A percentile compares a stretch with the other conserved stretches of the same genome.
Conservation (phyloP, 2,113 vertebrate species). For the Barnardius zonarius region DNA sequence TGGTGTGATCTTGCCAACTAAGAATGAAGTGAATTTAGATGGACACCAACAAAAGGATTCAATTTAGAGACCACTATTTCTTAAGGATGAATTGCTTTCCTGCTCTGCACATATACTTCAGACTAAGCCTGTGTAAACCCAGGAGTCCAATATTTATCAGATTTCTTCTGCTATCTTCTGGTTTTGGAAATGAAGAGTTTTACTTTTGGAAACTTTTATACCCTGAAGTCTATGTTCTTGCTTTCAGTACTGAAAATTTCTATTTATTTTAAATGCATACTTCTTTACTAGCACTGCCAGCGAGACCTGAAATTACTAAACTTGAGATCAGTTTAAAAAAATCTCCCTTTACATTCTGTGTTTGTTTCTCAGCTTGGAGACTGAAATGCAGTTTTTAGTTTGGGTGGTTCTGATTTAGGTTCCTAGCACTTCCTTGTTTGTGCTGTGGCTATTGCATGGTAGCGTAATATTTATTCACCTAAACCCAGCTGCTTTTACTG, state of each 20-base stretch:
- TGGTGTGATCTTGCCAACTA: background rate
- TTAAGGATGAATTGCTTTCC: background rate
- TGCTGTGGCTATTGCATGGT: background rate
- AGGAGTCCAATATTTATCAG: background rate
- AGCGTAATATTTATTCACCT: constrained; percentile 2
- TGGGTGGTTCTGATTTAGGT: background rate
- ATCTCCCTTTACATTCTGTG: background rate
- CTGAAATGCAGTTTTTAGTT: background rate
- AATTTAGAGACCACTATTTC: background rate
- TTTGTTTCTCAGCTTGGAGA: background rate
- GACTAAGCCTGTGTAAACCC: background rate
- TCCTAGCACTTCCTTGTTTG: background rate
- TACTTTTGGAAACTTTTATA: background rate
- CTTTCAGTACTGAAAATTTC: background rate
- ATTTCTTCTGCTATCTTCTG: background rate
- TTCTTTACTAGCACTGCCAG: background rate
- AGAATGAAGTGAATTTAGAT: background rate
- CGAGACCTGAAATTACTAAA: background rate
- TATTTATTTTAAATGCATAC: background rate
- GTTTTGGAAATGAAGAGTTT: background rate
- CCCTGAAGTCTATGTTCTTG: background rate
- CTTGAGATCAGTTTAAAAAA: background rate
- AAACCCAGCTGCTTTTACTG: background rate
- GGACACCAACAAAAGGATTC: background rate
- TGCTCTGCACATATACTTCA: background rate